Percentiles rank a stretch among this genome's conserved stretches.
phyloP scores from a whole-genome alignment of 2,113 vertebrate genomes.

The Diphyllodes magnificus region DNA sequence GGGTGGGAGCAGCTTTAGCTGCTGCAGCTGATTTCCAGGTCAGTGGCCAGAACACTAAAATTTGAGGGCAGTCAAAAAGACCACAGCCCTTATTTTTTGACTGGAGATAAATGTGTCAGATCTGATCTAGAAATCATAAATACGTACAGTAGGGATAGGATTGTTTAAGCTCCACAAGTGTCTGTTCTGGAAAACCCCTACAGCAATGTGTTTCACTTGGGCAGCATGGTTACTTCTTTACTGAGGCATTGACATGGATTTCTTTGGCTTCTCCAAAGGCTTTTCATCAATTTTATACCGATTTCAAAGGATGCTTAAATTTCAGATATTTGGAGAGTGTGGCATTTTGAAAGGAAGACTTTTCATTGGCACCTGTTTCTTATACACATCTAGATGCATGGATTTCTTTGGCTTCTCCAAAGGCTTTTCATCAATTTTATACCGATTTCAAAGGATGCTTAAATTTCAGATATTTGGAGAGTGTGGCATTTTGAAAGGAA shows the following conservation, averaged over 20 bases:
- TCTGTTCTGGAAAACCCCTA: not conserved
- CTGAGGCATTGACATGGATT: not conserved
- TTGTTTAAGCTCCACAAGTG: not conserved
- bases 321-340: not conserved
- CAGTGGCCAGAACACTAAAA: not conserved
- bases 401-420: not conserved
- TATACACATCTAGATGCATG: no score
- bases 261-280: not conserved
- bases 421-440: not conserved
- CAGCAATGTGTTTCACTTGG: not conserved
- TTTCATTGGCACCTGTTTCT: not conserved
- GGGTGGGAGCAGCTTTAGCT: not conserved
- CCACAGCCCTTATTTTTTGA: not conserved
- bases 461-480: not conserved
- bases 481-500: not conserved
- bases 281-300: not conserved
- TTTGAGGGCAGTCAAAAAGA: not conserved
- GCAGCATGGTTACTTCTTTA: not conserved
- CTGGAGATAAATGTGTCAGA: not conserved
- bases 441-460: not conserved
- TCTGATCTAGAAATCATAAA: not conserved
- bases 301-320: not conserved
- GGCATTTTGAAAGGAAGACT: not conserved
- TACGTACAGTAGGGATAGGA: not conserved
- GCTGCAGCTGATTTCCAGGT: not conserved